Evolutionary conservation across 2,113 vertebrate genomes (phyloP), one percentile per base, ranked within the genome.

Genomic region (Apistogramma diplotaenia): DNA sequence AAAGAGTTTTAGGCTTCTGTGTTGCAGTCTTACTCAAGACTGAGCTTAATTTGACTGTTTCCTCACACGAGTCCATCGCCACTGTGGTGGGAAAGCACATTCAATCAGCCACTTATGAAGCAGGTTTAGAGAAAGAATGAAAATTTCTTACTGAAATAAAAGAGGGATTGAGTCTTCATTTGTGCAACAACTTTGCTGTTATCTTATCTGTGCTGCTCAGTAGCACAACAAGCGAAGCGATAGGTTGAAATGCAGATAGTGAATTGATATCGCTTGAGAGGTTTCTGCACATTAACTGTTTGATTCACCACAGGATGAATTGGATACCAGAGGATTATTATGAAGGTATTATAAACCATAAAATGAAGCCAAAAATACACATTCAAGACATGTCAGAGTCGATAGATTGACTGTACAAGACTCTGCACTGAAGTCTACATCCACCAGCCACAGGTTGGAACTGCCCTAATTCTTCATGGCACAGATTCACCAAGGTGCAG

Each of bases 21-120:
- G 53, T 49, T 73, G 67, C 43, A 19, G 46, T 40, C 21, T 81
- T 75, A 82, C 54, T 72, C 21, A 31, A 80, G 57, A 55, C 65
- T 23, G 78, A 83, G 67, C 77, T 81, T 72, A 71, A 83, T 88
- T 72, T 33, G 49, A 56, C 61, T 79, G 15, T 58, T 72, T 56
- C 43, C 49, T 54, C 70, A 35, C 40, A 70, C 10, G 29, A 70
- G 40, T 29, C 65, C 62, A 49, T 70, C 43, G 49, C 6, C 2
- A 33, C 11, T 49, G 54, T 56, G 73, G 54, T 74, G 60, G 37
- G 62, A 85, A 72, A 72, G 37, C 23, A 72, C 16, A 18, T 33
- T 78, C 61, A 51, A 60, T 25, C 57, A 13, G 76, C 6, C 37
- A 23, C 23, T 73, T 74, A 60, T 65, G 59, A 81, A 43, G 27